Percentiles rank a stretch among this genome's conserved stretches.
Conservation (phyloP, 2,888 invertebrate species). For the Scotopteryx bipunctaria region DNA sequence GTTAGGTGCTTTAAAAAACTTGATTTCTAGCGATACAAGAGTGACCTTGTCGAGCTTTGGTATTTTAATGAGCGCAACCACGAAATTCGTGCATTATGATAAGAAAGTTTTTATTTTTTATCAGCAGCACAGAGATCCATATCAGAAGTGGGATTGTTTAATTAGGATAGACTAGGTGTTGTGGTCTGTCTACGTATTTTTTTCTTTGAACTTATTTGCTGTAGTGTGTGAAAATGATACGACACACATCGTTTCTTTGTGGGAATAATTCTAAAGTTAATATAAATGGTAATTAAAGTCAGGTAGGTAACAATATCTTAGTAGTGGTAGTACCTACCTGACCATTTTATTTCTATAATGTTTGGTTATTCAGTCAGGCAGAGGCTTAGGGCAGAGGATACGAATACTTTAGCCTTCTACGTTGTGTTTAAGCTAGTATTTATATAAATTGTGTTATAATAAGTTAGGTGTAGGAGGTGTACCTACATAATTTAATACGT, state of each 20-base stretch:
- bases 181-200: too few relatives aligned
- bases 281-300: background rate
- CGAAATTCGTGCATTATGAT: constrained; percentile 2
- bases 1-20: background rate
- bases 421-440: too few relatives aligned
- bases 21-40: constrained; percentile 2
- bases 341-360: background rate
- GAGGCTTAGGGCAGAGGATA: background rate
- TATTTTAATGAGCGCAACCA: constrained; percentile 11
- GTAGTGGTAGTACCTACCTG: too few relatives aligned
- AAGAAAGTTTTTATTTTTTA: background rate
- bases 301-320: background rate
- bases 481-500: too few relatives aligned
- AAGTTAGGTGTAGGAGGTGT: too few relatives aligned
- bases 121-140: too few relatives aligned
- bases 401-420: too few relatives aligned
- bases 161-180: too few relatives aligned
- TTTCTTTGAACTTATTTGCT: too few relatives aligned
- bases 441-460: too few relatives aligned
- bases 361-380: background rate
- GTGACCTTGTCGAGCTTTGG: constrained; percentile 12
- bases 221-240: background rate
- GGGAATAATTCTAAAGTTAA: background rate
- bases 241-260: background rate
- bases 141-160: background rate